A percentile compares a stretch with the other conserved stretches of the same genome.
These are phyloP conservation scores for Metellina segmentata DNA, from an alignment of 2,888 invertebrate genomes.

Conservation along the genomic window DNA sequence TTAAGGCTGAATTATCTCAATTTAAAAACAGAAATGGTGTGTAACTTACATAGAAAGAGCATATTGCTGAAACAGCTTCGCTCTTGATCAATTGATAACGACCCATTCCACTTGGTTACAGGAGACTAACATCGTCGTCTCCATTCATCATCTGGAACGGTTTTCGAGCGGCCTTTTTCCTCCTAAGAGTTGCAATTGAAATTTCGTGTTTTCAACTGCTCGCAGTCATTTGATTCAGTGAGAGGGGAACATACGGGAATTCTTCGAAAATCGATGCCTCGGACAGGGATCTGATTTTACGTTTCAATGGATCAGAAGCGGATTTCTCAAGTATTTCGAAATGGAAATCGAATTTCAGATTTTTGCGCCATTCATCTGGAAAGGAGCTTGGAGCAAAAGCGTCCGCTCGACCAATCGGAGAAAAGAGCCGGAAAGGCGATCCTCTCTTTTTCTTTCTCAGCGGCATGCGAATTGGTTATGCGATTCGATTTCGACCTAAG, in stretches of 20 bases:
- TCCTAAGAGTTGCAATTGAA: not conserved
- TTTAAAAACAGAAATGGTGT: too few relatives aligned
- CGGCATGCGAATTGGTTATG: not conserved
- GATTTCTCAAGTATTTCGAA: constrained; percentile 19
- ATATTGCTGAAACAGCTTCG: too few relatives aligned
- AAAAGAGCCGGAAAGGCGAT: not conserved
- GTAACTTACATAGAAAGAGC: too few relatives aligned
- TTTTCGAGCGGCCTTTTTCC: not conserved
- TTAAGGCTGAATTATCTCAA: too few relatives aligned
- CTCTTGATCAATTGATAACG: not conserved
- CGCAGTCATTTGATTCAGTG: not conserved
- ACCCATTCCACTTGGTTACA: not conserved
- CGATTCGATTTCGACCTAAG: not conserved
- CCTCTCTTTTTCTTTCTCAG: not conserved
- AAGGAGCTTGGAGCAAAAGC: constrained; percentile 9
- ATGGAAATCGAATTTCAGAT: constrained; percentile 63
- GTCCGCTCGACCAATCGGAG: not conserved
- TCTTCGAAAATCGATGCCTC: constrained; percentile 52
- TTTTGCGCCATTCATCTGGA: constrained; percentile 55
- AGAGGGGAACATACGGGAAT: constrained; percentile 34
- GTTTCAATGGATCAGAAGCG: constrained; percentile 15
- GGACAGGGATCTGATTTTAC: constrained; percentile 42
- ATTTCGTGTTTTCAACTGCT: not conserved
- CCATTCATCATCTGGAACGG: not conserved
- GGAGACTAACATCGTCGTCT: not conserved